A percentile compares a stretch with the other conserved stretches of the same genome.
Evolutionary conservation across 2,113 vertebrate species (phyloP).

Genomic region (Lasiurus cinereus): DNA sequence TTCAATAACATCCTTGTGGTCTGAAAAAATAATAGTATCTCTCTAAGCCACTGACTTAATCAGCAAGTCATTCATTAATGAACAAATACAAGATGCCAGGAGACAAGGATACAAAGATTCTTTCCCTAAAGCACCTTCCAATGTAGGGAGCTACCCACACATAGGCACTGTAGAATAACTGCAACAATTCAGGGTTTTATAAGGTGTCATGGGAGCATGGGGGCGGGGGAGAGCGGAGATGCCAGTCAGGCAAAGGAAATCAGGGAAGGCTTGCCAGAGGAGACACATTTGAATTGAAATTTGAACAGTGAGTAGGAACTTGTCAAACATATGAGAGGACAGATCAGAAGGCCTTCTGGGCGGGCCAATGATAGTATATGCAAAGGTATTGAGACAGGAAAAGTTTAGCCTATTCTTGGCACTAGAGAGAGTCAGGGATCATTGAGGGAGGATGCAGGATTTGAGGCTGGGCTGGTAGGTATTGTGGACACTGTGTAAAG

Average conservation of each 20-base stretch:
- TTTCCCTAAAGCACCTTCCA: not conserved
- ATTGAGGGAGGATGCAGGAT: not conserved
- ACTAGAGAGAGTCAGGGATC: not conserved
- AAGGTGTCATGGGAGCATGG: not conserved
- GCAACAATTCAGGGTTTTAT: not conserved
- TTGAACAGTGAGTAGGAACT: constrained; percentile 12
- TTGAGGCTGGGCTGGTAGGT: not conserved
- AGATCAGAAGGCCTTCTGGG: not conserved
- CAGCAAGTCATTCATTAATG: not conserved
- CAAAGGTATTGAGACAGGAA: not conserved
- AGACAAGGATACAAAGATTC: not conserved
- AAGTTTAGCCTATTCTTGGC: not conserved
- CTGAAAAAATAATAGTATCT: not conserved
- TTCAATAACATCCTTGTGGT: not conserved
- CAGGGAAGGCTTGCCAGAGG: not conserved
- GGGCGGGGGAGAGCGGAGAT: no score
- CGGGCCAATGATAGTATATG: not conserved
- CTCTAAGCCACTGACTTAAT: not conserved
- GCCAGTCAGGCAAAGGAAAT: not conserved
- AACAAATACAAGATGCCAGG: not conserved
- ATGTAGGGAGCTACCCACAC: not conserved
- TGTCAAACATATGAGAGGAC: not conserved
- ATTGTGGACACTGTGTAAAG: fast-evolving
- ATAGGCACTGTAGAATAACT: not conserved
- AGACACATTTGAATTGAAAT: not conserved